Evolutionary conservation across 2,888 invertebrate genomes (phyloP).

Genomic region (Iphiclides podalirius): DNA sequence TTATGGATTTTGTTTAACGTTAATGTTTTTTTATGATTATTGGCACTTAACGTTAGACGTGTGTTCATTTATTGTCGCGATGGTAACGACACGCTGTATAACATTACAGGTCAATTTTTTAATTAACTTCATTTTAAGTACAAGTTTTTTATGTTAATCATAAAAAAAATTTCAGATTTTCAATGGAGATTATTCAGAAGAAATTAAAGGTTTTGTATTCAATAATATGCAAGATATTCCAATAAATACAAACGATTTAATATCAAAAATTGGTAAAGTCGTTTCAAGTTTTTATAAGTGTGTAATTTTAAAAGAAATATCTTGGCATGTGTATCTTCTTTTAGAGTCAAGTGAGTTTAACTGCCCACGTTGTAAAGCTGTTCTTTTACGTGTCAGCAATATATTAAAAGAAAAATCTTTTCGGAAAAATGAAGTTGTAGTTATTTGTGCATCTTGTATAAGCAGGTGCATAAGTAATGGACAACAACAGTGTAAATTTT

Average conservation of each 20-base stretch:
- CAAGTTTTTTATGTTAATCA: no score
- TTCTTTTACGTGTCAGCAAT: slow-evolving; percentile 42
- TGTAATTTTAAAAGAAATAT: not conserved
- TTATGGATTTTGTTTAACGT: no score
- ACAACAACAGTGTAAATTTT: slow-evolving; percentile 42
- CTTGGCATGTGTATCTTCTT: slow-evolving; percentile 25
- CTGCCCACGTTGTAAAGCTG: slow-evolving; percentile 53
- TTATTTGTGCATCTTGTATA: slow-evolving; percentile 54
- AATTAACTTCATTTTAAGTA: no score
- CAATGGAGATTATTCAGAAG: slow-evolving; percentile 6
- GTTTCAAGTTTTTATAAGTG: not conserved
- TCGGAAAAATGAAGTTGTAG: slow-evolving; percentile 38
- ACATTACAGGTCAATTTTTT: no score
- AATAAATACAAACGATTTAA: slow-evolving; percentile 9
- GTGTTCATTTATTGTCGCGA: no score
- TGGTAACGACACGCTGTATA: no score
- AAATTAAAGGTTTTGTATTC: slow-evolving; percentile 15
- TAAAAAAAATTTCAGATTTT: slow-evolving; percentile 11
- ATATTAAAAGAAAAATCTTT: slow-evolving; percentile 31
- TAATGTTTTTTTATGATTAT: no score
- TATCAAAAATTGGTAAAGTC: slow-evolving; percentile 12
- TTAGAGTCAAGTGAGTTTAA: slow-evolving; percentile 43
- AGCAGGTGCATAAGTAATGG: slow-evolving; percentile 26
- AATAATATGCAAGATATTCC: slow-evolving; percentile 6
- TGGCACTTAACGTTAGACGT: no score